Base-by-base conservation (phyloP, 1,140 invertebrate genomes). In the Pseudomyrmex cubaensis region DNA sequence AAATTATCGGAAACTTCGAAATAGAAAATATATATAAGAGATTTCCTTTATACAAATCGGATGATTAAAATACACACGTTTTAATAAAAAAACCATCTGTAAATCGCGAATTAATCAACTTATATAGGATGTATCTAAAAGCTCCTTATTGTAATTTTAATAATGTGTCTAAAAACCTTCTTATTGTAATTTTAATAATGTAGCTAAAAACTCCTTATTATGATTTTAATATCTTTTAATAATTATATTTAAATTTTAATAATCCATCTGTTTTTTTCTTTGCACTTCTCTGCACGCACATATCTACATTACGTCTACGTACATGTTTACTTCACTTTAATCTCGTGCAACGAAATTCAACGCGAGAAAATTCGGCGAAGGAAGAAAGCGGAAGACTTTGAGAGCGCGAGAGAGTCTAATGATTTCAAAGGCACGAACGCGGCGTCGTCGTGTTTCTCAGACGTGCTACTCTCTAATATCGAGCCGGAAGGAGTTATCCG, bases 401-500 rank as follows among this genome's bases (percentile, higher is more conserved):
- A 35, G 35, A 35, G 13, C 10, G 52, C 25, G 10, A 2, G 2
- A 1, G 2, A 22, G 4, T 25, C 20, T n/a, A 3, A 66, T 61
- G 50, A 75, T 57, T 46, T 12, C 13, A 35, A 12, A 56, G 1
- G 9, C 52, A 69, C 61, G 84, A 77, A 66, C 72, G 13, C 48
- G 80, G 73, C 73, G 77, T 69, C 54, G 66, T 66, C 15, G 25
- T 10, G 17, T 86, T 82, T 83, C 86, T 82, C 61, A 74, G 67
- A 87, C 84, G 48, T 73, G 66, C 74, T 80, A 87, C 69, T 74
- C 74, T 87, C 86, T 69, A 85, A 85, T 85, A 85, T 84, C 70
- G 84, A 75, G 82, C 90, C 90, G 91, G 90, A 91, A 92, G 88
- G 87, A 85, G 75, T 72, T 62, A 66, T 69, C 35, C 35, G 35